phyloP scores from a whole-genome alignment of 2,888 invertebrate genomes.

The Thymelicus acteon region DNA sequence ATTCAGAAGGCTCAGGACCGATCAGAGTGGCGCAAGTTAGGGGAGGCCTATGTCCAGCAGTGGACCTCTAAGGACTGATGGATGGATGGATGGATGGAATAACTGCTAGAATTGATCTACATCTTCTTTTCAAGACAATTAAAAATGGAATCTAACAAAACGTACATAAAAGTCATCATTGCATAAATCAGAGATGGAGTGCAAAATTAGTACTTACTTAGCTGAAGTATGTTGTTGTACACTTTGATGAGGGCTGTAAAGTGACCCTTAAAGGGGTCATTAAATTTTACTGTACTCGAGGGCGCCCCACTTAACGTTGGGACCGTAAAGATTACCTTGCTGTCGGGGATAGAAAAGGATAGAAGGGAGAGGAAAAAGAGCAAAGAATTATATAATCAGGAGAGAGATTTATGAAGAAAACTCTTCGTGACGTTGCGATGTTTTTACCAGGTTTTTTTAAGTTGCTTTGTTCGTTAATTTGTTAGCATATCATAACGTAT shows the following conservation, averaged over 20 bases:
- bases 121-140: no score
- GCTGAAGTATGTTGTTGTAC: slow-evolving; percentile 20
- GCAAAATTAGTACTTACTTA: slow-evolving; percentile 9
- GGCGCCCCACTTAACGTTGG: slow-evolving; percentile 56
- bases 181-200: slow-evolving; percentile 5
- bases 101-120: no score
- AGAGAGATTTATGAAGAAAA: not conserved
- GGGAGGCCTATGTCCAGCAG: no score
- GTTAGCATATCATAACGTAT: no score
- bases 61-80: no score
- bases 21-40: no score
- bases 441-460: no score
- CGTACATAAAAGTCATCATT: not conserved
- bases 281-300: slow-evolving; percentile 61
- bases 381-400: not conserved
- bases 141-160: not conserved
- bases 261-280: slow-evolving; percentile 49
- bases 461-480: no score
- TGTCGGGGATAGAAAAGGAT: not conserved
- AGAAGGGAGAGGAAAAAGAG: not conserved
- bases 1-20: no score
- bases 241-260: slow-evolving; percentile 18
- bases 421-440: not conserved
- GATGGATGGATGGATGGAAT: no score
- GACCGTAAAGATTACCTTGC: slow-evolving; percentile 17